These are phyloP conservation scores for Channa maculata DNA, from an alignment of 2,113 vertebrate genomes.

Conservation along the genomic window DNA sequence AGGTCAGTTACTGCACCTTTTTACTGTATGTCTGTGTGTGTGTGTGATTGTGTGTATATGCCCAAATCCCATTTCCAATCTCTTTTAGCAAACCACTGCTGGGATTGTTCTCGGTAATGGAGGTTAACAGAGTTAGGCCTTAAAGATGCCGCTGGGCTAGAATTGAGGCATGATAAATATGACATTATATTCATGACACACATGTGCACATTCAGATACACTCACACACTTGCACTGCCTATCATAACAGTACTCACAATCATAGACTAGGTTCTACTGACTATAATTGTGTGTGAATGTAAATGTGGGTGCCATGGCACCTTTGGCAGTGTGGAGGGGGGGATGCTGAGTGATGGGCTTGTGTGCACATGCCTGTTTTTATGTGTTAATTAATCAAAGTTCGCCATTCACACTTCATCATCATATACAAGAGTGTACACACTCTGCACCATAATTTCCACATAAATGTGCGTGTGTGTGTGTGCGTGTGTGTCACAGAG, in stretches of 20 bases:
- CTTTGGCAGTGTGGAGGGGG: conserved; percentile 20
- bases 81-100: conserved; percentile 11
- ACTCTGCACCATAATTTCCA: conserved; percentile 8
- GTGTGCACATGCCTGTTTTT: conserved; percentile 48
- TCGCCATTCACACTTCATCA: conserved; percentile 45
- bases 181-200: neutral
- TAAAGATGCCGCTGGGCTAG: neutral
- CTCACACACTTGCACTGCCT: neutral
- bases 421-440: conserved; percentile 7
- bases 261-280: conserved; percentile 22
- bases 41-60: neutral
- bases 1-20: neutral
- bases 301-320: conserved; percentile 6
- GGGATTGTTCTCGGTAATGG: conserved; percentile 46
- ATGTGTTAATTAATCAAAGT: conserved; percentile 63
- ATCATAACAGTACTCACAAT: conserved; percentile 5
- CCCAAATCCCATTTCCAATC: conserved; percentile 41
- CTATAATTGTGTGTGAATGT: conserved; percentile 6
- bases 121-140: conserved; percentile 42
- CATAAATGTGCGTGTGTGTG: neutral
- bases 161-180: conserved; percentile 15
- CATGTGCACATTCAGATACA: neutral
- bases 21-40: neutral
- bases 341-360: conserved; percentile 45
- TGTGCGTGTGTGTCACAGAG: neutral